Evolutionary conservation across 2,888 invertebrate genomes (phyloP), one percentile per base, ranked within the genome.

Genomic region (Atethmia centrago): DNA sequence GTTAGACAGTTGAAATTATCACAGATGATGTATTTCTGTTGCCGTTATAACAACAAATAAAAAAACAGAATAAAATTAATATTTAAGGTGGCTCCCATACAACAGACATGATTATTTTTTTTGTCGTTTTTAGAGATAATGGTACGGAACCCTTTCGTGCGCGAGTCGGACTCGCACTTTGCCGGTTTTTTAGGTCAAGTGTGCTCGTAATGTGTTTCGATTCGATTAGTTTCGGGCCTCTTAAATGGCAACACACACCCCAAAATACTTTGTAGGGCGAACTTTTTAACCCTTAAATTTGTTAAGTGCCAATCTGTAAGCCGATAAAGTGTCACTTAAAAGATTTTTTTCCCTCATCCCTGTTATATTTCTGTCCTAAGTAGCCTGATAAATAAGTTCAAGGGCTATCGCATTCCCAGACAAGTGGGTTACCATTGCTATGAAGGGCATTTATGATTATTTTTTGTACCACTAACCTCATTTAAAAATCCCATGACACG

Each of bases 401-500:
- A 91, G 92, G 94, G 94, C 92, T 95, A 95, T 95, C 95, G 85
- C 80, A 84, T 89, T 89, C 89, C 88, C 89, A 89, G 88, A 90
- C 92, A 93, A 93, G 90, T 94, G 91, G 94, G 94, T 93, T 92
- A 94, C 91, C 92, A 92, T 90, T 91, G 91, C 92, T 90, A 90
- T 87, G 89, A 89, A 90, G 90, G 90, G 87, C 90, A 90, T 90
- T 90, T 85, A 85, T 86, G 90, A 91, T 89, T 88, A 88, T 93
- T 94, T 95, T 95, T 93, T 94, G 94, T 88, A 86, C 94, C 87
- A 94, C 88, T 95, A 94, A 95, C 95, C 95, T 90, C 90, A 87
- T 93, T 94, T 83, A 72, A 80, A 80, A 83, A 73, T 72, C 80
- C 80, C 69, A 72, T 74, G 72, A 63, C 72, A 65, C 51, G 87